These are phyloP conservation scores for Drosophila greeni DNA, from an alignment of 2,888 invertebrate genomes.

Conservation along the genomic window DNA sequence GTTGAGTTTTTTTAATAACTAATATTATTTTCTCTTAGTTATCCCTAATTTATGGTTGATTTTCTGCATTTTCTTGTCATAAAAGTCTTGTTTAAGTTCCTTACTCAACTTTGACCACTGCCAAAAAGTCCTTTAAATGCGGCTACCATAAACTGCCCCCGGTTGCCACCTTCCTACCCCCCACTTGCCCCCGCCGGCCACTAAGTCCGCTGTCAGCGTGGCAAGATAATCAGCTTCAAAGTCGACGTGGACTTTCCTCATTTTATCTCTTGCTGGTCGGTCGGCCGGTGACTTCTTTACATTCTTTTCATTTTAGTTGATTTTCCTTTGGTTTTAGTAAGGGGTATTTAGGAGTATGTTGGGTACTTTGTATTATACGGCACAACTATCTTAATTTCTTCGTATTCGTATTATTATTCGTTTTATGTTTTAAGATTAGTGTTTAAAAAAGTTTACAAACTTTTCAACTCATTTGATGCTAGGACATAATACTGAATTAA, in stretches of 20 bases:
- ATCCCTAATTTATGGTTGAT: no score
- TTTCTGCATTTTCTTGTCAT: not conserved
- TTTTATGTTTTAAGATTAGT: not conserved
- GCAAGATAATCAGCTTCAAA: constrained; percentile 63
- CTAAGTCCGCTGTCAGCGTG: constrained; percentile 55
- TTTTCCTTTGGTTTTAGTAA: constrained; percentile 1
- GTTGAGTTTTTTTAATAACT: no score
- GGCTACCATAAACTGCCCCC: constrained; percentile 11
- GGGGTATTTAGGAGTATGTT: not conserved
- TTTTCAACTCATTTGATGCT: no score
- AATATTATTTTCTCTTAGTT: no score
- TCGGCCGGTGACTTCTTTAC: constrained; percentile 22
- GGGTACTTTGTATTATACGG: no score
- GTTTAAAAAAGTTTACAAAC: accelerated
- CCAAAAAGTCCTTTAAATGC: constrained; percentile 10
- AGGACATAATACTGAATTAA: no score
- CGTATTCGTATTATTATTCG: no score
- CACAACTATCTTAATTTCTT: no score
- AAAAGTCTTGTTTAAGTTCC: no score
- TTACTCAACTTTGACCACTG: not conserved
- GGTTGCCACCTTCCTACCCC: not conserved
- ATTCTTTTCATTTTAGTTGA: constrained; percentile 13
- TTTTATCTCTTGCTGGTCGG: constrained; percentile 19
- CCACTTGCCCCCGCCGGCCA: constrained; percentile 5
- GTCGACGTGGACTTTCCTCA: constrained; percentile 42